Evolutionary conservation across 1,140 invertebrate genomes (phyloP).

Genomic region (Trachymyrmex cornetzi): DNA sequence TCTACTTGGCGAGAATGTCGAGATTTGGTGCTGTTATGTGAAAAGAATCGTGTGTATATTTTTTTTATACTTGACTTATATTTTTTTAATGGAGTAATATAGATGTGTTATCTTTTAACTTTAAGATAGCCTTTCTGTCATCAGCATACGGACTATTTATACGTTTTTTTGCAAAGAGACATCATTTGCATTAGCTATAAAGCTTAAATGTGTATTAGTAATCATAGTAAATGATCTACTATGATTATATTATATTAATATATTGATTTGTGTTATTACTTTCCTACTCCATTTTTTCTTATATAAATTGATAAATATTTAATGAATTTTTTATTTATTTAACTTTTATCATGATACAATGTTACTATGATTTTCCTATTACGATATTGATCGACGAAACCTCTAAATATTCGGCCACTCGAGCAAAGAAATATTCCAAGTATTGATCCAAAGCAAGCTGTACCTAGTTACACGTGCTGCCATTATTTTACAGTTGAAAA

Average conservation of each 20-base stretch:
- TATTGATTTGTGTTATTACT: not conserved
- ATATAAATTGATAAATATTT: not conserved
- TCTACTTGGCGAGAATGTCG: not conserved
- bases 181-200: not conserved
- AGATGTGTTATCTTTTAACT: not conserved
- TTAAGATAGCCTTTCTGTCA: not conserved
- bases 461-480: slow-evolving; percentile 38
- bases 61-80: not conserved
- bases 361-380: slow-evolving; percentile 35
- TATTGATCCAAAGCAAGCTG: slow-evolving; percentile 62
- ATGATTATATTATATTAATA: not conserved
- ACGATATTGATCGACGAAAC: slow-evolving; percentile 24
- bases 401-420: slow-evolving; percentile 59
- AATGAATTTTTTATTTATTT: not conserved
- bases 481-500: slow-evolving; percentile 44
- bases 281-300: not conserved
- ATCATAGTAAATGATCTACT: not conserved
- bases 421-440: slow-evolving; percentile 51
- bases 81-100: not conserved
- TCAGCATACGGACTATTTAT: not conserved
- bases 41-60: not conserved
- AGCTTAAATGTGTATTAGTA: not conserved
- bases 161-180: not conserved
- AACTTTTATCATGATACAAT: not conserved
- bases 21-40: not conserved